Percentiles rank a stretch among this genome's conserved stretches.
Evolutionary conservation across 2,888 invertebrate species (phyloP).

Genomic region (Xestobium rufovillosum): DNA sequence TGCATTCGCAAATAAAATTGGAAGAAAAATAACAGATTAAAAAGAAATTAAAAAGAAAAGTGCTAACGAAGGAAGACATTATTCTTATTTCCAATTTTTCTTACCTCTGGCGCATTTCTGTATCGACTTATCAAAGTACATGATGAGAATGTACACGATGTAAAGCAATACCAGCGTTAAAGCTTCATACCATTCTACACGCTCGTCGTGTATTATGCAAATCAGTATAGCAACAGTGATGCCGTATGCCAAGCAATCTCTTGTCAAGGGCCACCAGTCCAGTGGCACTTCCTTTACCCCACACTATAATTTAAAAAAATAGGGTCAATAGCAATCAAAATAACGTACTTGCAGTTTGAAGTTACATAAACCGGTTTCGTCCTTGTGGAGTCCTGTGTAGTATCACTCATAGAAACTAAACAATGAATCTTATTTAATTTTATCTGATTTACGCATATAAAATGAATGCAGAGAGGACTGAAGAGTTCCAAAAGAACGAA

Average conservation of each 20-base stretch:
- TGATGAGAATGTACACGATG: slow-evolving; percentile 63
- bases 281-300: slow-evolving; percentile 56
- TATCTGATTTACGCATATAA: too few relatives aligned
- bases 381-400: too few relatives aligned
- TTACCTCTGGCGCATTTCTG: slow-evolving; percentile 71
- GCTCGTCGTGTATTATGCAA: slow-evolving; percentile 63
- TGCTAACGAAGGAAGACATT: not conserved
- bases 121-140: slow-evolving; percentile 66
- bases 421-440: too few relatives aligned
- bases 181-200: slow-evolving; percentile 76
- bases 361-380: too few relatives aligned
- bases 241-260: slow-evolving; percentile 69
- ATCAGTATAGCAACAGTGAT: slow-evolving; percentile 67
- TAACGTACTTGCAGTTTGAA: not conserved
- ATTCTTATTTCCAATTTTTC: too few relatives aligned
- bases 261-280: slow-evolving; percentile 73
- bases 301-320: slow-evolving; percentile 33
- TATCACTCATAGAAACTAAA: too few relatives aligned
- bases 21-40: slow-evolving; percentile 4
- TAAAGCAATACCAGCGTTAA: slow-evolving; percentile 64
- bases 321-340: not conserved
- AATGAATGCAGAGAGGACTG: too few relatives aligned
- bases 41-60: not conserved
- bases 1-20: slow-evolving; percentile 21
- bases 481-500: too few relatives aligned